phyloP scores from a whole-genome alignment of 1,140 invertebrate species.

The Rhyacophila brunnea region DNA sequence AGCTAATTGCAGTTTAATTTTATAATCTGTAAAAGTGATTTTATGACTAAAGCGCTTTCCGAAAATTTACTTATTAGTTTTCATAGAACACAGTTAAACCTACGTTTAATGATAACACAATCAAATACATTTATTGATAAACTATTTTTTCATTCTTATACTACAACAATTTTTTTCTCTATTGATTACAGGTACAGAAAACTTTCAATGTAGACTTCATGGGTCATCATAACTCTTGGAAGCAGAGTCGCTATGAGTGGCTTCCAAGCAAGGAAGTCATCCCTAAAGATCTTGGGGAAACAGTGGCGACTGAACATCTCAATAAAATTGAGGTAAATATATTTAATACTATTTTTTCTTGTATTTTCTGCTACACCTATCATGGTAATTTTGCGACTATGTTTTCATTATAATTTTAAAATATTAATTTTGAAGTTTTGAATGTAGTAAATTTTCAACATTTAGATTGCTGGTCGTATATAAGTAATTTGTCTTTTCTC shows the following conservation, averaged over 20 bases:
- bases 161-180: slow-evolving; percentile 20
- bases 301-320: slow-evolving; percentile 45
- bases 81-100: slow-evolving; percentile 6
- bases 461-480: background rate
- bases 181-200: slow-evolving; percentile 52
- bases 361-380: background rate
- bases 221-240: slow-evolving; percentile 50
- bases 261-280: slow-evolving; percentile 49
- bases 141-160: too few species aligned
- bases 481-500: slow-evolving; percentile 17
- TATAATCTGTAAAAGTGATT: too few species aligned
- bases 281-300: slow-evolving; percentile 53
- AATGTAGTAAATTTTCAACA: too few species aligned
- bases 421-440: too few species aligned
- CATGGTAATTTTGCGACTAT: too few species aligned
- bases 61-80: slow-evolving; percentile 14
- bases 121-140: background rate
- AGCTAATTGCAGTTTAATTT: too few species aligned
- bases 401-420: too few species aligned
- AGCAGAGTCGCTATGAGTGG: slow-evolving; percentile 54
- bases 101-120: background rate
- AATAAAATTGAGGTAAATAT: slow-evolving; percentile 47
- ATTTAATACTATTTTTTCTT: slow-evolving; percentile 2
- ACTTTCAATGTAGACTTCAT: slow-evolving; percentile 53
- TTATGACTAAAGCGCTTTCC: too few species aligned